phyloP scores from a whole-genome alignment of 2,888 invertebrate species.

The Cenopis cana region DNA sequence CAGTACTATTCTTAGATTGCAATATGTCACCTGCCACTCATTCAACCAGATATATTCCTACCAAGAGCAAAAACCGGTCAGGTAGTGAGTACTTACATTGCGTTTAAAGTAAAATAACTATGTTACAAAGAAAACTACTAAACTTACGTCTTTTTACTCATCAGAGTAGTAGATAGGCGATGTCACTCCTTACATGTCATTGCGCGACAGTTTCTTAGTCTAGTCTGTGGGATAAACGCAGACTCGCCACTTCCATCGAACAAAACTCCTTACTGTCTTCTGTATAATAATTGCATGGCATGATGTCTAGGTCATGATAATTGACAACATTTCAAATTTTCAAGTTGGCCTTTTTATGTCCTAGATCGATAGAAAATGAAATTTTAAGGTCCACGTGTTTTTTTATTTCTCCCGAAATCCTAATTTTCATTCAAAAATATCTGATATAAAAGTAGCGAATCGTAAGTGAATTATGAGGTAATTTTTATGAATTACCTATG shows the following conservation, averaged over 20 bases:
- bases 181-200: conserved; percentile 41
- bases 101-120: not conserved
- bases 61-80: conserved; percentile 8
- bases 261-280: not conserved
- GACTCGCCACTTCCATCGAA: not conserved
- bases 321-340: no score
- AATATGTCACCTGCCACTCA: not conserved
- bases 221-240: not conserved
- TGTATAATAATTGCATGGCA: no score
- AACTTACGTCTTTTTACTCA: conserved; percentile 8
- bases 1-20: not conserved
- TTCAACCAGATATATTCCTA: conserved; percentile 6
- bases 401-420: no score
- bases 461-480: no score
- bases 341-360: no score
- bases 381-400: no score
- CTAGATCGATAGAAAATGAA: no score
- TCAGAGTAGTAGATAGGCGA: not conserved
- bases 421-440: no score
- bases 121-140: not conserved
- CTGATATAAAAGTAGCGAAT: no score
- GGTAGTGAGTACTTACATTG: not conserved
- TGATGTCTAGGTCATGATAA: no score
- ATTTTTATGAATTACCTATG: no score
- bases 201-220: conserved; percentile 24